phyloP scores from a whole-genome alignment of 2,888 invertebrate species.

The Thera britannica region DNA sequence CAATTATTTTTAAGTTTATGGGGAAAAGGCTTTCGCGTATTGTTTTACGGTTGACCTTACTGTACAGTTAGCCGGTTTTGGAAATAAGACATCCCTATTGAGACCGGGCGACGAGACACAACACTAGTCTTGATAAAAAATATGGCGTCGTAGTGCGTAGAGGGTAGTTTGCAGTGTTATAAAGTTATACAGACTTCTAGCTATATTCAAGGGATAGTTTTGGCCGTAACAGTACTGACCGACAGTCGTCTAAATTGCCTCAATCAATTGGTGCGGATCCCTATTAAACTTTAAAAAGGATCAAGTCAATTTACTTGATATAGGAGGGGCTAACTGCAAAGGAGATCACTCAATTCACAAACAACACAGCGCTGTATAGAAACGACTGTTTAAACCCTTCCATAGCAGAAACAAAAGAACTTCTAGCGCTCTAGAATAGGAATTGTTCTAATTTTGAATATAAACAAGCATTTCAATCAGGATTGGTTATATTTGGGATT shows the following conservation, averaged over 20 bases:
- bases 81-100: no score
- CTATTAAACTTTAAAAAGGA: slow-evolving; percentile 27
- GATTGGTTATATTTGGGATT: neutral
- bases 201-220: no score
- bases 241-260: slow-evolving; percentile 3
- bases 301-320: slow-evolving; percentile 37
- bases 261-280: slow-evolving; percentile 15
- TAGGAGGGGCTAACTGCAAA: slow-evolving; percentile 34
- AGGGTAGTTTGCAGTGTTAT: no score
- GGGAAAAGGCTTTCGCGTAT: no score
- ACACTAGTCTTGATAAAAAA: no score
- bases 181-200: no score
- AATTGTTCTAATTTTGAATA: slow-evolving; percentile 40
- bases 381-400: slow-evolving; percentile 45
- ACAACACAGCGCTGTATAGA: slow-evolving; percentile 42
- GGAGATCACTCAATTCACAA: slow-evolving; percentile 39
- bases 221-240: neutral
- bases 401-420: slow-evolving; percentile 41
- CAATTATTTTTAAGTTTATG: no score
- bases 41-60: no score
- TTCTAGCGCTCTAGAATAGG: slow-evolving; percentile 37
- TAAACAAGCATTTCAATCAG: slow-evolving; percentile 17
- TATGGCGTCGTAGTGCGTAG: no score
- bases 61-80: no score
- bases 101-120: no score